Base-by-base conservation (phyloP, 2,797 vertebrate species). In the Poeciliopsis infans region DNA sequence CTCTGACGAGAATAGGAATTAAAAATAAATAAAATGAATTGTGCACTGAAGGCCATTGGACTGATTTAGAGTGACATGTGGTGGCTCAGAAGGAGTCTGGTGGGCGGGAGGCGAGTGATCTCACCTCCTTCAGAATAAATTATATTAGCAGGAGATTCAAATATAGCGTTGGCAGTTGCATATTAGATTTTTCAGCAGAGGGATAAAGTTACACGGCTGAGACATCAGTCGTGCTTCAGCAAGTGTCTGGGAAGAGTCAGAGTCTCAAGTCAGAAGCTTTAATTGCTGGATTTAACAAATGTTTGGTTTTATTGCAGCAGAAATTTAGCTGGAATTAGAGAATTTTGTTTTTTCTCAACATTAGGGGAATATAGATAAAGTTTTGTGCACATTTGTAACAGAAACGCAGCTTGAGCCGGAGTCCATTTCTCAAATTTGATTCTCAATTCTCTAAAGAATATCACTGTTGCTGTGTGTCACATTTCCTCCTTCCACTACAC, bases 151-250 rank as follows among this genome's bases (percentile, higher is more conserved):
- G 68, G 25, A 68, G 2, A n/a, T 64, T 86, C 73, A 86, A 83
- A 86, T 87, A 86, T 85, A 83, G 84, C 53, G 3, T 8, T 80
- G 72, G 68, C 75, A 72, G 74, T 78, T 45, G 66, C 6, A 15
- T 43, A 31, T 68, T 66, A 74, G 51, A 39, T 71, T 84, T 87
- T 88, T 47, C 39, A 75, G 41, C 68, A 33, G 85, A 43, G 78
- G 43, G 68, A 79, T 86, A 79, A 39, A 20, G 79, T 89, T 83
- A 86, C 87, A 78, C 11, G 72, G 86, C 46, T 75, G 51, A 74
- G 79, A 78, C 82, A 76, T 78, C 81, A 74, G 78, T 39, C 46
- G 82, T 76, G 77, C 79, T 55, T 74, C 7, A 83, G 76, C 41
- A 70, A 57, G 76, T 41, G 36, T 41, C 33, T n/a, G 68, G 12